Conservation (phyloP, 1,140 invertebrate genomes). For the Magallana ariakensis region DNA sequence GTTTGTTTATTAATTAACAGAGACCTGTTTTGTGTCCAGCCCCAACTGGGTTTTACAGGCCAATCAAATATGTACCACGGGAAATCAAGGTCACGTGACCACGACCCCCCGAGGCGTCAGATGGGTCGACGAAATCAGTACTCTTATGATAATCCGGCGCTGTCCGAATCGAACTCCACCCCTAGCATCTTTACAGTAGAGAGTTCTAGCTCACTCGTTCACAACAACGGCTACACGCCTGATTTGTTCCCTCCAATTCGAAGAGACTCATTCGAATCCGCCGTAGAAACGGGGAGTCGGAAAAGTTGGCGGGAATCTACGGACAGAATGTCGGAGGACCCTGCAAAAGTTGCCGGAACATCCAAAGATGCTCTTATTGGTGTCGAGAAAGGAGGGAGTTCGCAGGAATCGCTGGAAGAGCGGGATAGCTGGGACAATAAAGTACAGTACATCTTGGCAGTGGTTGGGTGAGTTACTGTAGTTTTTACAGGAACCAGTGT, state of each 20-base stretch:
- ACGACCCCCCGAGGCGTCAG: constrained; percentile 6
- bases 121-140: constrained; percentile 9
- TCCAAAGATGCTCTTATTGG: constrained; percentile 57
- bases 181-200: constrained; percentile 49
- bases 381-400: constrained; percentile 22
- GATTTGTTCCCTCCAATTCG: constrained; percentile 30
- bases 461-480: constrained; percentile 71
- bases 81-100: constrained; percentile 7
- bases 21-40: background rate
- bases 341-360: constrained; percentile 40
- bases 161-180: constrained; percentile 12
- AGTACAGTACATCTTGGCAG: constrained; percentile 79
- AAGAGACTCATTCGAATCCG: constrained; percentile 51
- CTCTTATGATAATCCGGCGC: background rate
- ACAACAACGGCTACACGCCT: background rate
- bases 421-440: constrained; percentile 66
- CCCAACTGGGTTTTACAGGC: background rate
- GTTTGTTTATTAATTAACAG: constrained; percentile 19
- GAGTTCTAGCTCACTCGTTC: constrained; percentile 32
- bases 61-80: constrained; percentile 2
- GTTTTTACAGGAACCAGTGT: background rate
- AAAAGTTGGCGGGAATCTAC: constrained; percentile 18
- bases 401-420: constrained; percentile 21
- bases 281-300: constrained; percentile 46
- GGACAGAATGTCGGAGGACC: constrained; percentile 21